These are phyloP conservation scores for Mustela lutreola DNA, from an alignment of 2,113 vertebrate species.

Conservation along the genomic window DNA sequence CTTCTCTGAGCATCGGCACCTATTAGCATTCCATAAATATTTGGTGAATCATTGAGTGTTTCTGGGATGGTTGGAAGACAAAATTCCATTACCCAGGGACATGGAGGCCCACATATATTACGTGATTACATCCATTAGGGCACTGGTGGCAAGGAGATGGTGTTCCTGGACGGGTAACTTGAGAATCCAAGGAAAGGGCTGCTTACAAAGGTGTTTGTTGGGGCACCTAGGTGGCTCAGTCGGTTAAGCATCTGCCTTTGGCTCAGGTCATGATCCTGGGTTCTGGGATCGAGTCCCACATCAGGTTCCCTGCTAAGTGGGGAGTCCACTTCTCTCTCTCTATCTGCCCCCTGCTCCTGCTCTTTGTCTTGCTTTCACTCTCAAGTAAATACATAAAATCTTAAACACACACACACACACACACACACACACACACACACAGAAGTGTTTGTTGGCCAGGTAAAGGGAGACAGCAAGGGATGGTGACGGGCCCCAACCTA, in stretches of 20 bases:
- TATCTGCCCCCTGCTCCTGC: not conserved
- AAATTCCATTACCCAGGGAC: not conserved
- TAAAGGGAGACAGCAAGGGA: not conserved
- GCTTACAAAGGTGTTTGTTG: not conserved
- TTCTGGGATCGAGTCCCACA: not conserved
- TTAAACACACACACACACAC: not conserved
- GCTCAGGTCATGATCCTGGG: not conserved
- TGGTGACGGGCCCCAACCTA: not conserved
- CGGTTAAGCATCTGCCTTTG: not conserved
- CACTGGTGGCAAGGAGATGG: not conserved
- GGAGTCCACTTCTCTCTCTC: not conserved
- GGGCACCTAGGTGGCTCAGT: not conserved
- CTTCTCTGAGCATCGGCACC: not conserved
- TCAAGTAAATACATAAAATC: not conserved
- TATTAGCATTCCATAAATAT: conserved; percentile 20
- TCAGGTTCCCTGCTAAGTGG: not conserved
- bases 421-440: not conserved
- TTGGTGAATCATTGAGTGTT: conserved; percentile 32
- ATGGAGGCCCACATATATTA: not conserved
- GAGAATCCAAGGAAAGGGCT: not conserved
- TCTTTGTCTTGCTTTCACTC: not conserved
- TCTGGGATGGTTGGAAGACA: not conserved
- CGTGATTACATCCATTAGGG: not conserved
- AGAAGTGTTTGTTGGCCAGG: not conserved
- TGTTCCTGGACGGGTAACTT: not conserved